A percentile compares a stretch with the other conserved stretches of the same genome.
phyloP scores from a whole-genome alignment of 2,113 vertebrate genomes.

The Lethenteron reissneri region DNA sequence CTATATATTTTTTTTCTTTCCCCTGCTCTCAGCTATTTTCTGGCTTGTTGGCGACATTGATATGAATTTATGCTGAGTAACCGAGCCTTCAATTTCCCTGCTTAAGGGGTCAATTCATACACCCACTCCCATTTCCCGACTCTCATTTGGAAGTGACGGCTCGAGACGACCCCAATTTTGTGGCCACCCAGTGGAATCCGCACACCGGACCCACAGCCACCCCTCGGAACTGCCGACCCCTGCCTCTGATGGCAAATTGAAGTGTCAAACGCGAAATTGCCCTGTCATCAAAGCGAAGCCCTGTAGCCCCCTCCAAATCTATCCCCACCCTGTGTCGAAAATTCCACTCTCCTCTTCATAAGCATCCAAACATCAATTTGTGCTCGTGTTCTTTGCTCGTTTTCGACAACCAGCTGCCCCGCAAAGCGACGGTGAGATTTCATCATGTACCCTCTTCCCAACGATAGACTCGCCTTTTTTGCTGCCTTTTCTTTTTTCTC shows the following conservation, averaged over 20 bases:
- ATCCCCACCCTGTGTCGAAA: neutral
- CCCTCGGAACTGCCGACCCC: slow-evolving; percentile 2
- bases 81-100: slow-evolving; percentile 6
- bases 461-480: too few species aligned
- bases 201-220: neutral
- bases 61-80: slow-evolving; percentile 6
- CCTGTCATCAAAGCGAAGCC: neutral
- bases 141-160: slow-evolving; percentile 6
- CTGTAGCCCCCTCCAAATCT: slow-evolving; percentile 1
- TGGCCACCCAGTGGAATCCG: neutral
- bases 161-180: slow-evolving; percentile 7
- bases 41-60: slow-evolving; percentile 5
- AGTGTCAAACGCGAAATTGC: slow-evolving; percentile 6
- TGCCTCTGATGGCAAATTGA: slow-evolving; percentile 3
- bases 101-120: slow-evolving; percentile 6
- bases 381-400: neutral
- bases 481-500: too few species aligned
- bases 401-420: neutral
- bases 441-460: neutral
- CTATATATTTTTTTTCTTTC: too few species aligned
- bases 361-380: slow-evolving; percentile 6
- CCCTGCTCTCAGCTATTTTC: neutral
- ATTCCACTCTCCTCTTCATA: slow-evolving; percentile 2
- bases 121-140: slow-evolving; percentile 2
- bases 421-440: neutral